Evolutionary conservation across 92 coral and sea anemone species (phyloP), one percentile per base, ranked within the genome.

Genomic region (Anthopleura xanthogrammica): DNA sequence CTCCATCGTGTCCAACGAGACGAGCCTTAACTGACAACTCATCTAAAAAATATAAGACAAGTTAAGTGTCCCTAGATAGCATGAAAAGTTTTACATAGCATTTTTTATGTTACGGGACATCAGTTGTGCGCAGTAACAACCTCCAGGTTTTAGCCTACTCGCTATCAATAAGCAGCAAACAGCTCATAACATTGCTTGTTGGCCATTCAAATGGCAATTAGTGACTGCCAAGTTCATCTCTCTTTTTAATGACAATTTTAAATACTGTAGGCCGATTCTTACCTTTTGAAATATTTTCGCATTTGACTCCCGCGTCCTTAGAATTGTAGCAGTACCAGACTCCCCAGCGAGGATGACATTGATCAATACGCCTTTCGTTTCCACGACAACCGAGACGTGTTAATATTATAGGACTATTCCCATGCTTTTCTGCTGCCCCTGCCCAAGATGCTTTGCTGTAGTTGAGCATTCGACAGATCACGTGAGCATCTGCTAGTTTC

Each of bases 361-460:
- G 12, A 22, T 64, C 72, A 22, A 64, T 64, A 22, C 22, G 4
- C 72, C 22, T 20, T 64, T 64, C 72, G 22, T 64, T 64, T 23
- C 82, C 82, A 79, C 12, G 23, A 8, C 82, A 79, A 52, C 60
- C 29, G 5, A 60, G 29, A 36, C 55, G 41, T 5, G 82, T 58
- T 60, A 79, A 79, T 54, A 68, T 50, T 36, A 73, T 39, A 39
- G 52, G 52, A 29, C 77, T 20, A 12, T 39, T 36, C 7, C 16
- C 48, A 11, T 73, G 46, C 13, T 13, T 16, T 12, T 29, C 39
- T 40, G 77, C 77, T 12, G 7, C 5, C 50, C 77, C 77, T 4
- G 80, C 62, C 80, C 60, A 77, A 17, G 80, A 77, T 48, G 80
- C 60, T 24, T 77, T 77, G 80, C 41, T 43, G 64, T 48, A 43